Conservation (phyloP, 2,113 vertebrate genomes). For the Dryoscopus gambensis region DNA sequence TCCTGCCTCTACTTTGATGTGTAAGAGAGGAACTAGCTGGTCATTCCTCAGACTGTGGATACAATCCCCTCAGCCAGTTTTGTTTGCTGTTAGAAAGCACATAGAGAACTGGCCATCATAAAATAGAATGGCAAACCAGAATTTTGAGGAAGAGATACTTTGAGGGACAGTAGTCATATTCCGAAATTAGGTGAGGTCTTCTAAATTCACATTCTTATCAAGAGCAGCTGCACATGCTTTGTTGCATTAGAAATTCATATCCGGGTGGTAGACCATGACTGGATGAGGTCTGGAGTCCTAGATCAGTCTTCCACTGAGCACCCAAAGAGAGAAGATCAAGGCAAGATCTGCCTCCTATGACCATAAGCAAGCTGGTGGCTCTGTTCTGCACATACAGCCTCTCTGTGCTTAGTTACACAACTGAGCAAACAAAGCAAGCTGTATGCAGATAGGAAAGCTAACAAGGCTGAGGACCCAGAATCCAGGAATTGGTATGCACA, state of each 20-base stretch:
- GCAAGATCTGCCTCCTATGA: neutral
- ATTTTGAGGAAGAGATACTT: neutral
- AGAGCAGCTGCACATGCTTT: neutral
- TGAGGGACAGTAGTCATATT: neutral
- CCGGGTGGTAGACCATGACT: fast-evolving
- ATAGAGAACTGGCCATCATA: neutral
- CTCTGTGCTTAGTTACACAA: neutral
- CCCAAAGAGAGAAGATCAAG: neutral
- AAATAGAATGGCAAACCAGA: neutral
- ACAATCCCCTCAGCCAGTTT: neutral
- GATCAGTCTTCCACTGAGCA: neutral
- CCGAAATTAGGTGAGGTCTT: neutral
- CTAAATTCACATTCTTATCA: neutral
- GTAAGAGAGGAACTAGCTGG: neutral
- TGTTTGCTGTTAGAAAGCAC: neutral
- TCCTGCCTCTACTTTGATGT: neutral
- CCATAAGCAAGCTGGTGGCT: neutral
- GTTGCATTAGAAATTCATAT: neutral
- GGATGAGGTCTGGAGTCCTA: neutral
- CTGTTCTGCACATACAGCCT: neutral
- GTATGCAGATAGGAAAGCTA: neutral
- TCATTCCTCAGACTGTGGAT: neutral
- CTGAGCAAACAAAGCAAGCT: neutral
- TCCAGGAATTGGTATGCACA: neutral
- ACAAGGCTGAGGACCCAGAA: neutral